A percentile compares a stretch with the other conserved stretches of the same genome.
Evolutionary conservation across 1,140 invertebrate genomes (phyloP).

Genomic region (Listronotus bonariensis): DNA sequence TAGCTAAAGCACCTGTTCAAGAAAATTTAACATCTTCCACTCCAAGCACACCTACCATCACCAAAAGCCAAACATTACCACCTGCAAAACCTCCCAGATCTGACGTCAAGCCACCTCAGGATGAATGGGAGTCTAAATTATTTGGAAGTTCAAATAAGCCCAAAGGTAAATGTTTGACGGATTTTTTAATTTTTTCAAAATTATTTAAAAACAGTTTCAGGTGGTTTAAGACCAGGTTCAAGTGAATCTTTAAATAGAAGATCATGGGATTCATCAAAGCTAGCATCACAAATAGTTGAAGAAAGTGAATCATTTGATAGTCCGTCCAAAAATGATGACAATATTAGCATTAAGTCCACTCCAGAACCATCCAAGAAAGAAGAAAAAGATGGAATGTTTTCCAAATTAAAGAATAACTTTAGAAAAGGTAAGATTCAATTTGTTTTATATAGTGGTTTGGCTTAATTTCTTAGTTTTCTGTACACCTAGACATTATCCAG

Average conservation of each 20-base stretch:
- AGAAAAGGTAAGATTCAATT: conserved; percentile 57
- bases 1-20: conserved; percentile 51
- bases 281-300: conserved; percentile 53
- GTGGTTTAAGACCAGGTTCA: conserved; percentile 43
- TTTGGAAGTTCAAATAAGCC: conserved; percentile 65
- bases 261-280: conserved; percentile 54
- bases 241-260: conserved; percentile 49
- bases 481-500: not conserved
- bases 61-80: conserved; percentile 34
- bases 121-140: conserved; percentile 84
- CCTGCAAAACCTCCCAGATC: conserved; percentile 57
- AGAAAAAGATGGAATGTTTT: conserved; percentile 57
- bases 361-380: conserved; percentile 49
- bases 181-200: conserved; percentile 2
- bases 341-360: conserved; percentile 35
- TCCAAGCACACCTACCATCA: conserved; percentile 11
- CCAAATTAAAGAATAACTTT: conserved; percentile 58
- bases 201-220: conserved; percentile 25
- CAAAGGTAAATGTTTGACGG: conserved; percentile 41
- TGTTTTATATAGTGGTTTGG: not conserved
- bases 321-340: conserved; percentile 32
- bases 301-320: conserved; percentile 43
- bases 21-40: conserved; percentile 56
- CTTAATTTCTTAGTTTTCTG: not conserved
- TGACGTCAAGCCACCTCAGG: conserved; percentile 59